phyloP scores from a whole-genome alignment of 2,888 invertebrate genomes.

The Cryptosula pallasiana region DNA sequence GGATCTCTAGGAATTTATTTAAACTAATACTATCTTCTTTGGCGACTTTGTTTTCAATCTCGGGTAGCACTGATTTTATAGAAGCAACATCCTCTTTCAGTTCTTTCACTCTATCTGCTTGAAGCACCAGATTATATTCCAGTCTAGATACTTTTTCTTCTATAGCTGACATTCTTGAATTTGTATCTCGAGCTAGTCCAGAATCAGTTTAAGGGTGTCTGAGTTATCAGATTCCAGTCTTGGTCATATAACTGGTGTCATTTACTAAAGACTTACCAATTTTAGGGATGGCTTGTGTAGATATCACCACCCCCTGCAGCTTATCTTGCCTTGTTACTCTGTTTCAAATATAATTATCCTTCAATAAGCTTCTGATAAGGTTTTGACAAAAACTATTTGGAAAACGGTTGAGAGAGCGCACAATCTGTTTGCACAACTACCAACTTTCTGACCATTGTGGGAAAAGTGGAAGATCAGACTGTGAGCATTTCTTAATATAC shows the following conservation, averaged over 20 bases:
- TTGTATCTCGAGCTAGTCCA: not conserved
- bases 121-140: not conserved
- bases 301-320: not conserved
- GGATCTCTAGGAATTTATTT: not conserved
- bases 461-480: no score
- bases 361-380: no score
- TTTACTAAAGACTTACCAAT: not conserved
- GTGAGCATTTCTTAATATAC: no score
- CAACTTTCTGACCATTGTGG: no score
- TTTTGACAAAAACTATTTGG: not conserved
- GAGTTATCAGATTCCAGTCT: not conserved
- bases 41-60: not conserved
- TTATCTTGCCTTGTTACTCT: not conserved
- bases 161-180: not conserved
- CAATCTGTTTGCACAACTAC: not conserved
- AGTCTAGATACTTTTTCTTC: not conserved
- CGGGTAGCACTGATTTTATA: not conserved
- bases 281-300: slow-evolving; percentile 6
- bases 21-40: not conserved
- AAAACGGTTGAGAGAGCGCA: not conserved
- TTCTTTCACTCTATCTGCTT: not conserved
- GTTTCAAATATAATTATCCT: not conserved
- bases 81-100: not conserved
- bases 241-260: not conserved
- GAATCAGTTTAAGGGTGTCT: not conserved